These are phyloP conservation scores for Ectropis grisescens DNA, from an alignment of 1,140 invertebrate genomes.

Conservation along the genomic window DNA sequence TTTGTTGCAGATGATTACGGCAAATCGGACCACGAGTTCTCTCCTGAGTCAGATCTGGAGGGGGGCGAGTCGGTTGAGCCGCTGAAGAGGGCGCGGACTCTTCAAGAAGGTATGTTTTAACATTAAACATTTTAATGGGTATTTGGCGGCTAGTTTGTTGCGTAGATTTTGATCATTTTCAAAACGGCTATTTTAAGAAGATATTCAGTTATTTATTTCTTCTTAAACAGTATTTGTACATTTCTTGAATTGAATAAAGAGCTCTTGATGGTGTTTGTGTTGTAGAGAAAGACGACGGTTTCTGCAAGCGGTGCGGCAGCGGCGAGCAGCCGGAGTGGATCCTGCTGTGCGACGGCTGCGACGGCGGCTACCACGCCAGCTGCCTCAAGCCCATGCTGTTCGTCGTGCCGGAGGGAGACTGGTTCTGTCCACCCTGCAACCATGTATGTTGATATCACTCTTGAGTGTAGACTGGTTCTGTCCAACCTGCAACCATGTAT, in stretches of 20 bases:
- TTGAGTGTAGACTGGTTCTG: slow-evolving; percentile 1
- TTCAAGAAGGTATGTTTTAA: slow-evolving; percentile 70
- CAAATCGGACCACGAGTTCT: slow-evolving; percentile 93
- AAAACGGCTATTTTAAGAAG: background rate
- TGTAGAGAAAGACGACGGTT: slow-evolving; percentile 71
- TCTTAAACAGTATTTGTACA: too few species aligned
- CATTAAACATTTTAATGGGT: background rate
- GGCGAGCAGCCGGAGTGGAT: slow-evolving; percentile 96
- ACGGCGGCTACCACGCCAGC: slow-evolving; percentile 94
- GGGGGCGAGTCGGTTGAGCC: slow-evolving; percentile 73
- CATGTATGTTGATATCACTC: slow-evolving; percentile 79
- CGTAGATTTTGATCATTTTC: background rate
- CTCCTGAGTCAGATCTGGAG: slow-evolving; percentile 79
- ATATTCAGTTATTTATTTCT: background rate
- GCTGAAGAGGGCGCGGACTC: slow-evolving; percentile 77
- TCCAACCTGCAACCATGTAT: too few species aligned
- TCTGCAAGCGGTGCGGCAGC: slow-evolving; percentile 90
- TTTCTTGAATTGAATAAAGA: too few species aligned
- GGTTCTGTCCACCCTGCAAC: slow-evolving; percentile 97
- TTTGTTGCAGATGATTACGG: slow-evolving; percentile 40
- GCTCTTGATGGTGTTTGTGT: too few species aligned
- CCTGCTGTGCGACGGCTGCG: slow-evolving; percentile 93
- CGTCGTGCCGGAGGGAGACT: slow-evolving; percentile 95
- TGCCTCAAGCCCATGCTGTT: slow-evolving; percentile 92
- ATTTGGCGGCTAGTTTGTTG: background rate